Conservation (phyloP, 2,888 invertebrate species). For the Isoperla grammatica region DNA sequence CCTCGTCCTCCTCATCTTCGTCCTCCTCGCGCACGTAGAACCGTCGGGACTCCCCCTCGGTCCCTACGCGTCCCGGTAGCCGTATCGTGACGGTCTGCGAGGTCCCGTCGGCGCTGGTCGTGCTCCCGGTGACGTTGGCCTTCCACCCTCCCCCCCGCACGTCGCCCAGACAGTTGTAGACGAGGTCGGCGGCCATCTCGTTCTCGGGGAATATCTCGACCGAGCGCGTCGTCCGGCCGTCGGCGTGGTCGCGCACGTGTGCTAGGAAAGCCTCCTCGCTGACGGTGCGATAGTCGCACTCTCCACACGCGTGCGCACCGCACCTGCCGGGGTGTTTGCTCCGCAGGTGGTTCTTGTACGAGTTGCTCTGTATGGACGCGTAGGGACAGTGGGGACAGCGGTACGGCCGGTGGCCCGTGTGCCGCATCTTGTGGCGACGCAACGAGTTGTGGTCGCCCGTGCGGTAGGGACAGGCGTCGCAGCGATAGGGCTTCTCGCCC, state of each 20-base stretch:
- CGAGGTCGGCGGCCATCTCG: slow-evolving; percentile 43
- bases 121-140: slow-evolving; percentile 42
- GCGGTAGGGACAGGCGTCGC: slow-evolving; percentile 60
- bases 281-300: slow-evolving; percentile 54
- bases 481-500: slow-evolving; percentile 70
- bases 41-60: slow-evolving; percentile 45
- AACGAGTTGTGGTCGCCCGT: slow-evolving; percentile 73
- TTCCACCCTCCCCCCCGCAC: slow-evolving; percentile 41
- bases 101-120: slow-evolving; percentile 42
- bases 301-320: slow-evolving; percentile 49
- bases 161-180: slow-evolving; percentile 42
- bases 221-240: slow-evolving; percentile 43
- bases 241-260: slow-evolving; percentile 52
- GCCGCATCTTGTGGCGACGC: slow-evolving; percentile 58
- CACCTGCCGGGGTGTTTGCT: slow-evolving; percentile 49
- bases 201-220: slow-evolving; percentile 43
- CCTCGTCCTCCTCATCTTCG: slow-evolving; percentile 47
- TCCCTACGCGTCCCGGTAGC: slow-evolving; percentile 1
- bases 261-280: slow-evolving; percentile 50
- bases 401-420: slow-evolving; percentile 51
- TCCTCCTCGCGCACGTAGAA: slow-evolving; percentile 39
- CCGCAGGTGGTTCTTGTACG: slow-evolving; percentile 57
- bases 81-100: slow-evolving; percentile 34
- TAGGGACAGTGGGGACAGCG: slow-evolving; percentile 64
- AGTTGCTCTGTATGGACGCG: slow-evolving; percentile 61